phyloP scores from a whole-genome alignment of 1,140 invertebrate genomes.

The Acromyrmex charruanus region DNA sequence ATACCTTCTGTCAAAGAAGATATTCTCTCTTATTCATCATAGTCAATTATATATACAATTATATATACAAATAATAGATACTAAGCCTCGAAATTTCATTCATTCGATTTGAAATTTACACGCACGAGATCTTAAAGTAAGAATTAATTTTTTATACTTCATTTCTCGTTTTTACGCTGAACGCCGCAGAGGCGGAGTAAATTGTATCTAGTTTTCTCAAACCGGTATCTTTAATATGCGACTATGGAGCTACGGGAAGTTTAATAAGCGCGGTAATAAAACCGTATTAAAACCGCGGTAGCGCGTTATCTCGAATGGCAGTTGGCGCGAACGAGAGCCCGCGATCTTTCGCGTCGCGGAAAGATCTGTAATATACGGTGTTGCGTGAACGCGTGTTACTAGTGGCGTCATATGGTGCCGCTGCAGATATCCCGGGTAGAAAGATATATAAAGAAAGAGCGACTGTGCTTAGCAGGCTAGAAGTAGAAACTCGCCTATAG shows the following conservation, averaged over 20 bases:
- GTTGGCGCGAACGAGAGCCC: conserved; percentile 29
- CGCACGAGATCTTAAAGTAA: neutral
- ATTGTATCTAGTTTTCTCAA: neutral
- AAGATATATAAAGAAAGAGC: conserved; percentile 16
- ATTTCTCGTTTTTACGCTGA: neutral
- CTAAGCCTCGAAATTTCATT: neutral
- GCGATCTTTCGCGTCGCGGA: conserved; percentile 18
- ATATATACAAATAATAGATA: neutral
- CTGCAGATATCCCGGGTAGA: neutral
- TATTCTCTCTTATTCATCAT: neutral
- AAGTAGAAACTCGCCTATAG: conserved; percentile 46
- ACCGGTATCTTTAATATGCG: conserved; percentile 1
- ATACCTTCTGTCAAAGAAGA: neutral
- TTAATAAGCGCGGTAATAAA: conserved; percentile 44
- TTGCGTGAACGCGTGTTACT: neutral
- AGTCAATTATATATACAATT: neutral
- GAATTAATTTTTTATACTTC: neutral
- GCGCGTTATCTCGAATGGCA: neutral
- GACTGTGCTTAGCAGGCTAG: neutral
- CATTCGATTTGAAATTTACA: neutral
- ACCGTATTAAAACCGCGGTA: conserved; percentile 32
- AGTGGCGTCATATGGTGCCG: conserved; percentile 17
- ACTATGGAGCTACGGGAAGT: conserved; percentile 5
- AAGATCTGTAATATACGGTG: neutral
- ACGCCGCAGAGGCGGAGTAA: neutral